These are phyloP conservation scores for Diachasmimorpha longicaudata DNA, from an alignment of 1,140 invertebrate genomes.

Conservation along the genomic window DNA sequence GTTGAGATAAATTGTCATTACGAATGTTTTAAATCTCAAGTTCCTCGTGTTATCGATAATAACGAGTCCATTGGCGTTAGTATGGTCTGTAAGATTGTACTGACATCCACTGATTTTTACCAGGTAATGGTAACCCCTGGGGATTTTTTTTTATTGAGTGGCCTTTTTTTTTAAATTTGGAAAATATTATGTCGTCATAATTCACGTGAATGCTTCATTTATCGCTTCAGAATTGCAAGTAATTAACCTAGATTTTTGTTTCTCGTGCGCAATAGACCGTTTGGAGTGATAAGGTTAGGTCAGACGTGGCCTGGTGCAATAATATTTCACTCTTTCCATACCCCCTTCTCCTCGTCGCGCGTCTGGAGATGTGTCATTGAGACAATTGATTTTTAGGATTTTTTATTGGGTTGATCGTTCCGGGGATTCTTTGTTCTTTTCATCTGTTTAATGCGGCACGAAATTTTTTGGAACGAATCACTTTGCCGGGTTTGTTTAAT, in stretches of 20 bases:
- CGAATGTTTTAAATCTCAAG: slow-evolving; percentile 20
- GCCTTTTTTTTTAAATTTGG: background rate
- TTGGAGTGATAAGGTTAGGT: slow-evolving; percentile 13
- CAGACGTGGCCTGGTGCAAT: background rate
- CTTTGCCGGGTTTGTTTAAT: no score
- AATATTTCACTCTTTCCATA: background rate
- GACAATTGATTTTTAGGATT: background rate
- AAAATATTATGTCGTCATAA: background rate
- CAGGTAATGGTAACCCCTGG: slow-evolving; percentile 8
- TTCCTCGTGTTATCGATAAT: background rate
- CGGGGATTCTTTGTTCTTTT: no score
- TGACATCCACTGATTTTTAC: background rate
- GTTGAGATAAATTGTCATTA: slow-evolving; percentile 22
- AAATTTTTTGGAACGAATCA: no score
- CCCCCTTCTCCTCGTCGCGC: background rate
- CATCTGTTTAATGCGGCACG: no score
- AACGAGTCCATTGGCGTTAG: slow-evolving; percentile 11
- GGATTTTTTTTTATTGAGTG: background rate
- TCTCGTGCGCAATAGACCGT: slow-evolving; percentile 10
- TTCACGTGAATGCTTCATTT: background rate
- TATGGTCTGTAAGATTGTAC: background rate
- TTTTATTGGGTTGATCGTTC: background rate
- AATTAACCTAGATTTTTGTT: slow-evolving; percentile 18
- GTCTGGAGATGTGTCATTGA: background rate
- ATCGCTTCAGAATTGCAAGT: background rate